phyloP scores from a whole-genome alignment of 1,140 invertebrate species.

The Euura lappo region DNA sequence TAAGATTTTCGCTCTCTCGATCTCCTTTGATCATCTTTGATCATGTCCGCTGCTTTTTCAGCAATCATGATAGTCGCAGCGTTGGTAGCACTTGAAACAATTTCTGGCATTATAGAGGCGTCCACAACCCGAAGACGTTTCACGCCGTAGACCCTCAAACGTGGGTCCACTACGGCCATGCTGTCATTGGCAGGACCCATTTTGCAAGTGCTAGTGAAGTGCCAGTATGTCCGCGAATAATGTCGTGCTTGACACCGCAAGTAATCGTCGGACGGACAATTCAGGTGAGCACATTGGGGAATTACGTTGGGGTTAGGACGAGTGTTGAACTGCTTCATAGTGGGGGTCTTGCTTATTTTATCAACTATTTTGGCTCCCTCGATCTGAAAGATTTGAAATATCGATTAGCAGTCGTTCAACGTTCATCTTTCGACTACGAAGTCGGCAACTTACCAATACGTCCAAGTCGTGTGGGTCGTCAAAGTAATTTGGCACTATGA shows the following conservation, averaged over 20 bases:
- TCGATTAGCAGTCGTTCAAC: not conserved
- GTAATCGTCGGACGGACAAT: constrained; percentile 51
- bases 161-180: constrained; percentile 9
- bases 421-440: constrained; percentile 27
- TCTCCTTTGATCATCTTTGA: constrained; percentile 65
- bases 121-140: constrained; percentile 63
- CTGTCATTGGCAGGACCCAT: constrained; percentile 25
- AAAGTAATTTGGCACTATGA: constrained; percentile 93
- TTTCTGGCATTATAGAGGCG: constrained; percentile 61
- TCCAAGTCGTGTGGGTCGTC: constrained; percentile 79
- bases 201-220: constrained; percentile 32
- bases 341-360: constrained; percentile 65
- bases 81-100: constrained; percentile 57
- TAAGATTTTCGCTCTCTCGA: constrained; percentile 82
- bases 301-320: constrained; percentile 67
- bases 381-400: constrained; percentile 52
- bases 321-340: constrained; percentile 67
- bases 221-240: constrained; percentile 39
- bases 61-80: constrained; percentile 77
- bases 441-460: constrained; percentile 65
- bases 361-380: constrained; percentile 75
- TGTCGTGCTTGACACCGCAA: constrained; percentile 47
- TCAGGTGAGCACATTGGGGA: constrained; percentile 60
- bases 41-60: constrained; percentile 68
- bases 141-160: constrained; percentile 36